Evolutionary conservation across 2,888 invertebrate species (phyloP), one percentile per base, ranked within the genome.

Genomic region (Idaea aversata): DNA sequence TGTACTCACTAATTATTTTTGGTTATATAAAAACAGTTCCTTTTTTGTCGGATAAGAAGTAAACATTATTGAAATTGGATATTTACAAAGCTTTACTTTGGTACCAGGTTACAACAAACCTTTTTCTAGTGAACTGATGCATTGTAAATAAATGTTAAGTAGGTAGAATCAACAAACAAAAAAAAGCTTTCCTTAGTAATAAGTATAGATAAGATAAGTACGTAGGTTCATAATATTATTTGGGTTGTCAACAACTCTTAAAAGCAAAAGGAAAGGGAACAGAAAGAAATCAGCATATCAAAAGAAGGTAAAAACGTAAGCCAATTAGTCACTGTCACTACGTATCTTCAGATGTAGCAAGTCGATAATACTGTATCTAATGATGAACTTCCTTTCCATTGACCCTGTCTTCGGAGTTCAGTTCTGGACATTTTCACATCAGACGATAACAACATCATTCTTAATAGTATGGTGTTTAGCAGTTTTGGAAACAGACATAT

Each of bases 41-140:
- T 34, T 91, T 86, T 91, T 83, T 70, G 91, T 91, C 63, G 90
- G 90, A 0, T 85, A 88, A 77, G 88, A 90, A 73, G 83, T 85
- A 75, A 86, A 86, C 65, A 77, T 90, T 7, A 75, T 90, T 60
- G 91, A 91, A 82, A 68, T 83, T 5, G 86, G 86, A 3, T 67
- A 73, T 1, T n/a, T n/a, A n/a, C n/a, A n/a, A n/a, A n/a, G n/a
- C 36, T 36, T 5, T 6, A 36, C 36, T 36, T 36, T 36, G 4
- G 36, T 36, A 25, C 25, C 25, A 25, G 25, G 25, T 25, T 25
- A 3, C 3, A 25, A 25, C 25, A 25, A 25, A 2, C 3, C 25
- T 25, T 25, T 25, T 25, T 25, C 25, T 25, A 25, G 25, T 3
- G 25, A 25, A 25, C 25, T 25, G n/a, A 25, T 25, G 25, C 3